A percentile compares a stretch with the other conserved stretches of the same genome.
phyloP scores from a whole-genome alignment of 2,113 vertebrate genomes.

The Myotis yumanensis region DNA sequence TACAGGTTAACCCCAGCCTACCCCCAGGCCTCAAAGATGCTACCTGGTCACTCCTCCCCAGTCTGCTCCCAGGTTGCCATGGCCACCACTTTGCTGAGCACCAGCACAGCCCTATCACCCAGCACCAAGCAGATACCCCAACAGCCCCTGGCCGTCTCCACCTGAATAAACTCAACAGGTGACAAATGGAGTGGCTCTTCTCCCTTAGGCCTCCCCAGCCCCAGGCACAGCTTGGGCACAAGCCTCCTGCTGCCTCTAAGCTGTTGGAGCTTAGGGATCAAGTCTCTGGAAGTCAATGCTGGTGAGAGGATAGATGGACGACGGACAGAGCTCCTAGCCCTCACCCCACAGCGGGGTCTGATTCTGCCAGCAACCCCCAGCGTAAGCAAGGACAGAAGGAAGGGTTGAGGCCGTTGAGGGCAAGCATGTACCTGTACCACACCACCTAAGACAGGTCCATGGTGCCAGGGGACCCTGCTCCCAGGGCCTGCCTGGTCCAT shows the following conservation, averaged over 20 bases:
- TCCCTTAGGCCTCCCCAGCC: neutral
- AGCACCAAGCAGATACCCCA: neutral
- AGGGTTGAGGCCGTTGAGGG: too few species aligned
- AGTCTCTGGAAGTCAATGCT: neutral
- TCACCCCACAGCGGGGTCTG: accelerated
- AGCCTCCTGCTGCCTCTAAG: neutral
- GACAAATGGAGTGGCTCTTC: neutral
- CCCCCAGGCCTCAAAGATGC: neutral
- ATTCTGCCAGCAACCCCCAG: neutral
- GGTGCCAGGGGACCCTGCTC: neutral
- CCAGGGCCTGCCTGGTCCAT: neutral
- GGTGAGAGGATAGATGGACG: accelerated
- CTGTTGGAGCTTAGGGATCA: neutral
- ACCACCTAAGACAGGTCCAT: neutral
- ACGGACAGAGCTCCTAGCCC: neutral
- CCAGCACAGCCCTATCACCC: neutral
- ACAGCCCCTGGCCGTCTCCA: neutral
- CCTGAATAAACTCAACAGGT: neutral
- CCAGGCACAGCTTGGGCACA: neutral
- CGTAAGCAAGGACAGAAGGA: neutral
- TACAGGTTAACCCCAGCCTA: neutral
- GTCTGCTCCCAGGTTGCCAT: neutral
- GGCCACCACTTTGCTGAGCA: neutral
- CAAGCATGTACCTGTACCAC: neutral
- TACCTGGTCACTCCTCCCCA: neutral